phyloP scores from a whole-genome alignment of 92 coral and sea anemone species.

The Montipora capitata region DNA sequence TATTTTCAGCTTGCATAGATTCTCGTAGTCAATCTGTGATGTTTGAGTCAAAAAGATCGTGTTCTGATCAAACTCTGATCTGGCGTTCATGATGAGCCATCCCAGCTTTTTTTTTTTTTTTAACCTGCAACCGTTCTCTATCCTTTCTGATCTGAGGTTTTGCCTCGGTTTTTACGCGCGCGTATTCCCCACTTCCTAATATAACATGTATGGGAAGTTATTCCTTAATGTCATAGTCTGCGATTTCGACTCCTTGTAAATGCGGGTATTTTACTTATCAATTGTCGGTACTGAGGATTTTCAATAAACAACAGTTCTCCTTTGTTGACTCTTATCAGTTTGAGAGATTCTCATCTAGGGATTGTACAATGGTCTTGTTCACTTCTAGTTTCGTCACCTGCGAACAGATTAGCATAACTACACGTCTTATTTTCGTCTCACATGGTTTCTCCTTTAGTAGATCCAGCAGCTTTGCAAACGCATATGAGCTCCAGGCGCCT shows the following conservation, averaged over 20 bases:
- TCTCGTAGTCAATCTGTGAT: conserved; percentile 16
- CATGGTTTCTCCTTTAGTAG: conserved; percentile 16
- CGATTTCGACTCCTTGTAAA: background rate
- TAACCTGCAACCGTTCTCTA: conserved; percentile 9
- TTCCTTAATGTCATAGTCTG: background rate
- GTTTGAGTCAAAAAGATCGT: conserved; percentile 1
- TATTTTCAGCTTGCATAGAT: conserved; percentile 16
- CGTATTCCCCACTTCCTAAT: background rate
- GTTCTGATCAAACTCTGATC: conserved; percentile 1
- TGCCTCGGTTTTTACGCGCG: background rate
- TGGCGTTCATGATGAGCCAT: background rate
- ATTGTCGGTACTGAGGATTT: background rate
- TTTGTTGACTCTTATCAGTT: conserved; percentile 24
- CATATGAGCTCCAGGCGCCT: conserved; percentile 42
- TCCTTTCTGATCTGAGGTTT: background rate
- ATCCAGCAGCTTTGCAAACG: conserved; percentile 15
- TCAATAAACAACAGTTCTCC: conserved; percentile 25
- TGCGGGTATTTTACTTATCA: background rate
- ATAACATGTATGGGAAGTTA: background rate
- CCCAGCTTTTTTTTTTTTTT: background rate
- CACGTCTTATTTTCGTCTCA: conserved; percentile 11
- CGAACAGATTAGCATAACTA: conserved; percentile 17
- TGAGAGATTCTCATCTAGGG: conserved; percentile 15
- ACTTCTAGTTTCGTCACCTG: conserved; percentile 19
- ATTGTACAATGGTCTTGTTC: conserved; percentile 20